Evolutionary conservation across 2,888 invertebrate species (phyloP), one percentile per base, ranked within the genome.

Genomic region (Agrochola litura): DNA sequence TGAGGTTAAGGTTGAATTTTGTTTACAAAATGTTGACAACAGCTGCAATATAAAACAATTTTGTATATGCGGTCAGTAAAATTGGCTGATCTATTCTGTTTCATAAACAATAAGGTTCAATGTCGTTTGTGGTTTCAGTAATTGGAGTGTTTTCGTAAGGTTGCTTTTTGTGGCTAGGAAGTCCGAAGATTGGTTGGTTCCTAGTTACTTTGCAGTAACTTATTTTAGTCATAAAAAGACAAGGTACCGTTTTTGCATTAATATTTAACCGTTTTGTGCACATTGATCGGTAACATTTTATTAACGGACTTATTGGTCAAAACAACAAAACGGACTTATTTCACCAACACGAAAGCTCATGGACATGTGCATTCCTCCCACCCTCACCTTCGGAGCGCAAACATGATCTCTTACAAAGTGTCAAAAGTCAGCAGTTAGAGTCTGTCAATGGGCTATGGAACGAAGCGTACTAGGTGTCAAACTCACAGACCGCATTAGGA

Each of bases 101-200:
- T 16, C 10, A 4, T 64, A 8, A 2, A 16, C 14, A 12, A 61
- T 79, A 86, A 77, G 77, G 80, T 72, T 77, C 69, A 82, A 66
- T 77, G 73, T 86, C 22, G 81, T 69, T 81, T 77, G 77, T 56
- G 22, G 76, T 67, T 68, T 41, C 4, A 16, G 25, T 56, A 22
- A 37, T 79, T 64, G 37, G n/a, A 54, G 19, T 66, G 77, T 75
- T 72, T 67, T 25, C 41, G 19, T 69, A 74, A 65, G n/a, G 30
- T 84, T 69, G 85, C 65, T 66, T 79, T 68, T 82, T 82, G 75
- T 67, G n/a, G 46, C 79, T 79, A 84, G 83, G 84, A 88, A 87
- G 84, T 86, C 14, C 8, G 77, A 77, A 77, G 76, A 78, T 83
- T 80, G 71, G 46, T 69, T 75, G 64, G 73, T 88, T 89, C 86